Conservation (phyloP, 2,888 invertebrate genomes). For the Craniophora ligustri region DNA sequence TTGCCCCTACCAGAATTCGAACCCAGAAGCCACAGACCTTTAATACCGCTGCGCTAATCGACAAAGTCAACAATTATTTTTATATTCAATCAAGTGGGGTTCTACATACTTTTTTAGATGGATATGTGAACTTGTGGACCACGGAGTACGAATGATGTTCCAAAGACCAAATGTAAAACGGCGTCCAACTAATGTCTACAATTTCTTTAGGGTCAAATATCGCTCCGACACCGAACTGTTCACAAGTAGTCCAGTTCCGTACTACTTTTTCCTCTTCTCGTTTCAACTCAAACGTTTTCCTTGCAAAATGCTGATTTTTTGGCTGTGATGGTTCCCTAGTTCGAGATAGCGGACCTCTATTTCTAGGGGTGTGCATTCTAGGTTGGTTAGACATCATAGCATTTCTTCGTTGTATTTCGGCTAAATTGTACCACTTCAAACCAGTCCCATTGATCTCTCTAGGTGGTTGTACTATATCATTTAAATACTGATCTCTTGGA, state of each 20-base stretch:
- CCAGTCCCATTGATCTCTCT: slow-evolving; percentile 16
- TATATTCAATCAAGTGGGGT: too few species aligned
- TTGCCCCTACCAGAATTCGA: too few species aligned
- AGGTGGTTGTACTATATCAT: not conserved
- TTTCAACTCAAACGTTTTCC: not conserved
- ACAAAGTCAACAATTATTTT: too few species aligned
- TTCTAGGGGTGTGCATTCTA: not conserved
- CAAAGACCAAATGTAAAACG: slow-evolving; percentile 75
- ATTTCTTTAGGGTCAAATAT: slow-evolving; percentile 71
- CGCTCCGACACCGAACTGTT: slow-evolving; percentile 65
- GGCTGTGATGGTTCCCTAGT: too few species aligned
- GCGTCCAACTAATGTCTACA: slow-evolving; percentile 70
- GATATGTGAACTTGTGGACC: slow-evolving; percentile 67
- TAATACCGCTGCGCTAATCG: too few species aligned
- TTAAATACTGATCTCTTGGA: slow-evolving; percentile 36
- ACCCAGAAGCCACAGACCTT: too few species aligned
- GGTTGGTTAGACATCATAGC: slow-evolving; percentile 3
- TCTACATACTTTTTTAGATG: slow-evolving; percentile 70
- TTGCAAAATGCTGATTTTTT: not conserved
- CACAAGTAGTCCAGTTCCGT: slow-evolving; percentile 70
- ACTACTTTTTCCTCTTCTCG: not conserved
- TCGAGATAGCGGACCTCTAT: not conserved
- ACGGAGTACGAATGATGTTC: slow-evolving; percentile 18
- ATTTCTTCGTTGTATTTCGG: slow-evolving; percentile 53
- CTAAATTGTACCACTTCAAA: slow-evolving; percentile 53